Evolutionary conservation across 2,797 vertebrate genomes (phyloP).

Genomic region (Myotis vivesi): DNA sequence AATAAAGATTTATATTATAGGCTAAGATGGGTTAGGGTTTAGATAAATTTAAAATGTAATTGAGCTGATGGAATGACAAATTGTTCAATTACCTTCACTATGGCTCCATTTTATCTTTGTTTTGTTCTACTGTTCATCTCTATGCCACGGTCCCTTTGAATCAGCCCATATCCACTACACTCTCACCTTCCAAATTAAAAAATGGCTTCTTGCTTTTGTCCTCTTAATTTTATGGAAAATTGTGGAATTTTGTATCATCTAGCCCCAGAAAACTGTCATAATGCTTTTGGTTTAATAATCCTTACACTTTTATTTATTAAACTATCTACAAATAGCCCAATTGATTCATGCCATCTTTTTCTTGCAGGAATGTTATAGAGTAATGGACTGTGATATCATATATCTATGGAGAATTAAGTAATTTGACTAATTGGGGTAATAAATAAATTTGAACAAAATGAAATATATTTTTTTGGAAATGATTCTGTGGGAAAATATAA

Average conservation of each 20-base stretch:
- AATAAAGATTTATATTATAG: neutral
- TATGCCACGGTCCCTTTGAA: fast-evolving
- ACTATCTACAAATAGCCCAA: neutral
- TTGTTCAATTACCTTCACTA: neutral
- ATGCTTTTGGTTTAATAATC: neutral
- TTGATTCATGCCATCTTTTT: neutral
- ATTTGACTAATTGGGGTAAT: neutral
- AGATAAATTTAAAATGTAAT: neutral
- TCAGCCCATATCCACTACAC: neutral
- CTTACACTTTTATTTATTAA: neutral
- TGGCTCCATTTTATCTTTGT: neutral
- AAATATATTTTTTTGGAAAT: neutral
- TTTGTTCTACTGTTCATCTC: neutral
- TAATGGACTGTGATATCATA: neutral
- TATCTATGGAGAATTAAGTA: neutral
- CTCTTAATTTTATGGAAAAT: neutral
- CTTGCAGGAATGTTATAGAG: neutral
- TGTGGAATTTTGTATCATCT: neutral
- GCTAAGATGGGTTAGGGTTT: neutral
- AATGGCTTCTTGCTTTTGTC: neutral
- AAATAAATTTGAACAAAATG: neutral
- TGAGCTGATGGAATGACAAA: neutral
- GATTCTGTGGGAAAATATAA: neutral
- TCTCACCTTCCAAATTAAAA: neutral
- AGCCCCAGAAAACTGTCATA: neutral